Conservation (phyloP, 1,140 invertebrate genomes). For the Drosophila albomicans region DNA sequence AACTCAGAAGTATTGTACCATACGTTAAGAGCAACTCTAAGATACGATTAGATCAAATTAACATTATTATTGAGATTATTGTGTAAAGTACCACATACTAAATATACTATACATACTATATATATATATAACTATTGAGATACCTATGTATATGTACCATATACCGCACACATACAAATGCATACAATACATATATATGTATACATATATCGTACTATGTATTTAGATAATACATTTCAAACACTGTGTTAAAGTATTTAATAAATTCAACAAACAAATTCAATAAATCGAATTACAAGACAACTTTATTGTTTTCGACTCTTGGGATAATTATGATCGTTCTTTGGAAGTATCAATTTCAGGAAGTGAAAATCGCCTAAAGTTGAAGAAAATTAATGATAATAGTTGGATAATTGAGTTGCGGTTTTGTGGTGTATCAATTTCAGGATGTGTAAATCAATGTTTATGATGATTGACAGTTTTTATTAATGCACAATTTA, state of each 20-base stretch:
- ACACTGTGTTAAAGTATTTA: slow-evolving; percentile 84
- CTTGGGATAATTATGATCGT: background rate
- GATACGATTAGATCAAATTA: slow-evolving; percentile 73
- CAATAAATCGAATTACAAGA: slow-evolving; percentile 46
- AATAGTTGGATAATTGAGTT: too few relatives aligned
- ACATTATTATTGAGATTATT: slow-evolving; percentile 65
- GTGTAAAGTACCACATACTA: slow-evolving; percentile 47
- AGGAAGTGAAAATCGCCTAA: too few relatives aligned
- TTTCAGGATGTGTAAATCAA: too few relatives aligned
- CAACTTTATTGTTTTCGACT: background rate
- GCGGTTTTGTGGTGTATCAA: too few relatives aligned
- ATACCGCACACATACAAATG: slow-evolving; percentile 33
- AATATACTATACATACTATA: slow-evolving; percentile 15
- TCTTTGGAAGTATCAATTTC: too few relatives aligned
- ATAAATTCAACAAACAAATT: slow-evolving; percentile 74
- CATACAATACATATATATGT: slow-evolving; percentile 25
- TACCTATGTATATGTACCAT: slow-evolving; percentile 61
- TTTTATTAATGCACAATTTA: too few relatives aligned
- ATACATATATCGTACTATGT: slow-evolving; percentile 67
- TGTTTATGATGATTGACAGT: too few relatives aligned
- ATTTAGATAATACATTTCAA: slow-evolving; percentile 79
- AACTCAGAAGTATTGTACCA: slow-evolving; percentile 70
- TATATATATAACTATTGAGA: slow-evolving; percentile 34
- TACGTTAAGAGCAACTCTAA: slow-evolving; percentile 68
- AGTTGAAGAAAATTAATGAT: too few relatives aligned